A percentile compares a stretch with the other conserved stretches of the same genome.
phyloP scores from a whole-genome alignment of 2,113 vertebrate genomes.

The Apistogramma diplotaenia region DNA sequence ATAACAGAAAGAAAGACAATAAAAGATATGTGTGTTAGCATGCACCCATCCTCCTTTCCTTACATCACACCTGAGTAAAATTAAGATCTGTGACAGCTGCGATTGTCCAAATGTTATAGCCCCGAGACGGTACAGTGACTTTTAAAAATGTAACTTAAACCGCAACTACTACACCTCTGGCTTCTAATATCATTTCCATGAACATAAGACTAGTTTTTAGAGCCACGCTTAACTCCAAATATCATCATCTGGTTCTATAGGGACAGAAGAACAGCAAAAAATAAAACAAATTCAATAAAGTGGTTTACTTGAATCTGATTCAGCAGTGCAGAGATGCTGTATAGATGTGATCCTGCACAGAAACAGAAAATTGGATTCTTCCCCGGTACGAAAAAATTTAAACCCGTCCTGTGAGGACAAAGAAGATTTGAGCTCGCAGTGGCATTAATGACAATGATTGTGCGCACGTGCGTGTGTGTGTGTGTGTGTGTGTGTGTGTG shows the following conservation, averaged over 20 bases:
- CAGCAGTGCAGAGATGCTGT: constrained; percentile 35
- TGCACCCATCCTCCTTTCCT: background rate
- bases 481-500: constrained; percentile 60
- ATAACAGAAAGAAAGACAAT: background rate
- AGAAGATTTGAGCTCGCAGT: constrained; percentile 19
- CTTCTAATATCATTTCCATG: constrained; percentile 46
- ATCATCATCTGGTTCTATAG: constrained; percentile 60
- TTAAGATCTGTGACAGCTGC: constrained; percentile 28
- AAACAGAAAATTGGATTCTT: constrained; percentile 53
- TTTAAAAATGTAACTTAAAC: constrained; percentile 36
- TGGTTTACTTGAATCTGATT: constrained; percentile 55
- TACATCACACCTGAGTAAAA: background rate
- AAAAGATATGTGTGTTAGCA: background rate
- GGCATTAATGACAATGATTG: constrained; percentile 61
- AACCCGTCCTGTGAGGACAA: constrained; percentile 22
- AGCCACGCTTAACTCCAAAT: constrained; percentile 52
- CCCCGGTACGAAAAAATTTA: constrained; percentile 12
- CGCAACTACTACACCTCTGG: constrained; percentile 37
- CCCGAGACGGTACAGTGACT: background rate
- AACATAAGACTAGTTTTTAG: constrained; percentile 40
- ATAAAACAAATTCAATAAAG: constrained; percentile 56
- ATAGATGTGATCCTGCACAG: constrained; percentile 39
- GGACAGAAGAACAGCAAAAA: constrained; percentile 27
- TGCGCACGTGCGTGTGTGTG: constrained; percentile 21
- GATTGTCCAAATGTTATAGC: constrained; percentile 50